phyloP scores from a whole-genome alignment of 2,113 vertebrate species.

The Vicugna pacos region DNA sequence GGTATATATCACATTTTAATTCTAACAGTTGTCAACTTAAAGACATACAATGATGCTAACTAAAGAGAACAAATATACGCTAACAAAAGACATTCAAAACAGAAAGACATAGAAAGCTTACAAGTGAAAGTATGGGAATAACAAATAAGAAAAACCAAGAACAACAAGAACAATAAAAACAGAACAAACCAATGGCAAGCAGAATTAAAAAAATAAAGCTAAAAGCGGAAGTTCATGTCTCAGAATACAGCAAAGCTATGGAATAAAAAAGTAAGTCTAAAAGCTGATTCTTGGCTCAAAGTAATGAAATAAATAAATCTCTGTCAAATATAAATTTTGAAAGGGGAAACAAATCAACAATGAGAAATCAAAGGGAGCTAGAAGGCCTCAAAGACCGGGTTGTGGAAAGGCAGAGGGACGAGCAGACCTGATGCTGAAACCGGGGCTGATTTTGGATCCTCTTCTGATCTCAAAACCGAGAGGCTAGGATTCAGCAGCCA shows the following conservation, averaged over 20 bases:
- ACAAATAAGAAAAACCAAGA: background rate
- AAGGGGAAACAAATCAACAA: background rate
- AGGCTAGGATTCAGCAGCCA: background rate
- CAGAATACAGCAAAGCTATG: background rate
- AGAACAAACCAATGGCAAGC: background rate
- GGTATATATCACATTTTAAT: background rate
- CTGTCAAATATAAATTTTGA: background rate
- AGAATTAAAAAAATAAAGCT: background rate
- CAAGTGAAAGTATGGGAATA: background rate
- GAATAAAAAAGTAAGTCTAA: background rate
- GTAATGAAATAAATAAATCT: background rate
- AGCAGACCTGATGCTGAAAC: background rate
- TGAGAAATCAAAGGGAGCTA: background rate
- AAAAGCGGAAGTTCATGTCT: background rate
- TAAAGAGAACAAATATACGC: background rate
- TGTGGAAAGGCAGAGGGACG: background rate
- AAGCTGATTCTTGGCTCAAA: background rate
- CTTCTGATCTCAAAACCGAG: background rate
- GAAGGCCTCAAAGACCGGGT: background rate
- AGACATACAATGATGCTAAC: background rate
- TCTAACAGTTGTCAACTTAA: background rate
- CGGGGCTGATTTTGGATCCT: background rate
- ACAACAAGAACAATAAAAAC: background rate
- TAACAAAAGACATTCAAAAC: background rate
- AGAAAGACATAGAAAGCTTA: background rate